These are phyloP conservation scores for Charadrius vociferus DNA, from an alignment of 2,113 vertebrate species.

Conservation along the genomic window DNA sequence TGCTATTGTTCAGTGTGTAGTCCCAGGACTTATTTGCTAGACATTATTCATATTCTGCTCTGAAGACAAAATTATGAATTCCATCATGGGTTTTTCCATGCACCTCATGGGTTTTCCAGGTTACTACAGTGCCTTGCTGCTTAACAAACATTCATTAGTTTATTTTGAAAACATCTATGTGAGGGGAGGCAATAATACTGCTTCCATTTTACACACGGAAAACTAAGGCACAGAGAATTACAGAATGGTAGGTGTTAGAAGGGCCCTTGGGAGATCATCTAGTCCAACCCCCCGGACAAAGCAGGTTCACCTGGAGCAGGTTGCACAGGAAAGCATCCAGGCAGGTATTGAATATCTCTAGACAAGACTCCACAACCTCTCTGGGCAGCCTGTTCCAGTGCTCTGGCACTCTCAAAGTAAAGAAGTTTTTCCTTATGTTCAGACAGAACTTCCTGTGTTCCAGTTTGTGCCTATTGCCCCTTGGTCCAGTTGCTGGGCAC, in stretches of 20 bases:
- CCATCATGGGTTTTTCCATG: neutral
- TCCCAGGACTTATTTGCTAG: conserved; percentile 27
- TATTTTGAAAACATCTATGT: conserved; percentile 14
- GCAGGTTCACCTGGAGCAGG: neutral
- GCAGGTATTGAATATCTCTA: neutral
- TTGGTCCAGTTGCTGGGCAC: neutral
- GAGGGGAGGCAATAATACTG: neutral
- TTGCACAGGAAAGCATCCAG: neutral
- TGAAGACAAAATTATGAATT: conserved; percentile 11
- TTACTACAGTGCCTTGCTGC: neutral
- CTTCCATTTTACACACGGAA: neutral
- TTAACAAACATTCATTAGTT: conserved; percentile 11
- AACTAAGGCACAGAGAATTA: neutral
- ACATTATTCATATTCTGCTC: conserved; percentile 11
- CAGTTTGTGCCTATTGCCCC: neutral
- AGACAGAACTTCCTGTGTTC: neutral
- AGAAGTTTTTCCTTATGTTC: neutral
- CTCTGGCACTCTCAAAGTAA: neutral
- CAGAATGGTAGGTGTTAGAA: neutral
- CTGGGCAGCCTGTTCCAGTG: neutral
- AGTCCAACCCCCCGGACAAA: neutral
- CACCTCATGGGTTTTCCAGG: conserved; percentile 21
- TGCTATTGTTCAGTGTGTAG: neutral
- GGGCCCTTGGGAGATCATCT: neutral
- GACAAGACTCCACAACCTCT: neutral